A percentile compares a stretch with the other conserved stretches of the same genome.
Conservation (phyloP, 1,140 invertebrate genomes). For the Tribolium madens region DNA sequence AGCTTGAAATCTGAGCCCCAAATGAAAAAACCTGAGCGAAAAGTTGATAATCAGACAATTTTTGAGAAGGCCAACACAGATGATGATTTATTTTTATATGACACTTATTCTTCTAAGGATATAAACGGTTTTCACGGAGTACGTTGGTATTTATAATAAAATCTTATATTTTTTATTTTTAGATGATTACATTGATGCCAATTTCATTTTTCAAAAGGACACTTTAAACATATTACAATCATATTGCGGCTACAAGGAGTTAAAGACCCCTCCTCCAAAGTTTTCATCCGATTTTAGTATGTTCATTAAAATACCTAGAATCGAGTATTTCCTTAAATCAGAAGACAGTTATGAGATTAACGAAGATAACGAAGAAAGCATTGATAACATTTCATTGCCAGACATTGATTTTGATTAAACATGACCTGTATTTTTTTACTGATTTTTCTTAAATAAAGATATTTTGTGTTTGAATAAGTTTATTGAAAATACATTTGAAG, state of each 20-base stretch:
- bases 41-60: neutral
- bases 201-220: conserved; percentile 5
- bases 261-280: conserved; percentile 36
- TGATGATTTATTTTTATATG: conserved; percentile 19
- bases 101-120: conserved; percentile 24
- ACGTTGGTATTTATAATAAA: too few species aligned
- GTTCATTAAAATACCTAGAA: conserved; percentile 33
- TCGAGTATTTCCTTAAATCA: neutral
- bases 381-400: conserved; percentile 4
- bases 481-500: neutral
- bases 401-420: conserved; percentile 20
- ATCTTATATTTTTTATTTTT: neutral
- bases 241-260: conserved; percentile 10
- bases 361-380: neutral
- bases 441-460: neutral
- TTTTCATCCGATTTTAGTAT: conserved; percentile 7
- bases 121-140: conserved; percentile 22
- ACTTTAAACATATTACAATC: conserved; percentile 33
- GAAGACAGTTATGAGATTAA: neutral
- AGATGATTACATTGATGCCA: conserved; percentile 9
- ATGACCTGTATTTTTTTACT: neutral
- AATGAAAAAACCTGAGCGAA: conserved; percentile 8
- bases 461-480: neutral
- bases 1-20: conserved; percentile 42
- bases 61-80: too few species aligned